Evolutionary conservation across 1,140 invertebrate species (phyloP).

Genomic region (Bombus soroeensis): DNA sequence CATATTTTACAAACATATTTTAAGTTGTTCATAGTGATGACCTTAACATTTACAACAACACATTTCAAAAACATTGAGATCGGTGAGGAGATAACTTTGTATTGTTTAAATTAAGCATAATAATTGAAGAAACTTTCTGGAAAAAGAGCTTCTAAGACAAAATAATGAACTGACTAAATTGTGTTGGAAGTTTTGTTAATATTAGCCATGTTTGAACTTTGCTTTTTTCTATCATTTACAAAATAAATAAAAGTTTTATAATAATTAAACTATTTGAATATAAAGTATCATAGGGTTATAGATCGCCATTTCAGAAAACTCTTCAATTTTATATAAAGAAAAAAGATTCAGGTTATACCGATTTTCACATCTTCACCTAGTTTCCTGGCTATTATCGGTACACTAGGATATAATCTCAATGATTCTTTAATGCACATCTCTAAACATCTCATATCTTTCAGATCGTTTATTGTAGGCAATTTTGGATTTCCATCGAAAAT

Average conservation of each 20-base stretch:
- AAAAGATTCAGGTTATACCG: constrained; percentile 58
- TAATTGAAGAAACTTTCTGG: background rate
- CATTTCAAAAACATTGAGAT: no score
- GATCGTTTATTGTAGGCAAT: constrained; percentile 83
- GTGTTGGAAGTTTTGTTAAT: no score
- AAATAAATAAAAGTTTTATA: background rate
- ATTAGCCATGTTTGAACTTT: background rate
- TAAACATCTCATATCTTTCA: constrained; percentile 85
- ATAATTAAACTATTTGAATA: background rate
- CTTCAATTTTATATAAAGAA: background rate
- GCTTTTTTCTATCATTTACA: background rate
- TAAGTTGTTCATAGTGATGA: no score
- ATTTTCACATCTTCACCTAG: constrained; percentile 84
- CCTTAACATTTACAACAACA: no score
- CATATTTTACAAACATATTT: no score
- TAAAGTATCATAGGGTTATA: background rate
- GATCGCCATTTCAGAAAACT: background rate
- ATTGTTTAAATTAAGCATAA: background rate
- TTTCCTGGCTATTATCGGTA: constrained; percentile 86
- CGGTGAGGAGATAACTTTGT: no score
- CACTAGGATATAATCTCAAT: constrained; percentile 87
- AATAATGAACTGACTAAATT: no score
- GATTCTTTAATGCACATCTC: constrained; percentile 88
- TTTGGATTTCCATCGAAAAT: constrained; percentile 83
- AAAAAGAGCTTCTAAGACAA: background rate